These are phyloP conservation scores for Microctenopoma steveboyesi DNA, from an alignment of 2,797 vertebrate genomes.

Conservation along the genomic window DNA sequence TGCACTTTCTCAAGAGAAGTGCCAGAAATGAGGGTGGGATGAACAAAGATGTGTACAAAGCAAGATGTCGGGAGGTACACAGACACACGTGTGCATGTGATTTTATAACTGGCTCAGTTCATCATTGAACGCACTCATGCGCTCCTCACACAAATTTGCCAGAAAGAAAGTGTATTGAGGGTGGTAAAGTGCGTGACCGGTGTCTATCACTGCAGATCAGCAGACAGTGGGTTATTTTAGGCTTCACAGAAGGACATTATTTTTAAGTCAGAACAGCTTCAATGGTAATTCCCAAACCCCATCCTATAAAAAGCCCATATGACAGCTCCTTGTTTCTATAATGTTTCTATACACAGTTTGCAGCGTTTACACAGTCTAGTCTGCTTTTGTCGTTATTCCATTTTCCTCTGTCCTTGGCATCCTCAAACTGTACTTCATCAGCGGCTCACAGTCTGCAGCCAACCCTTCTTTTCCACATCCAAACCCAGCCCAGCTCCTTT, in stretches of 20 bases:
- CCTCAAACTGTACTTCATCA: constrained; percentile 60
- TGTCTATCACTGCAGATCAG: constrained; percentile 4
- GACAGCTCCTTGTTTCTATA: constrained; percentile 25
- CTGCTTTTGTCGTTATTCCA: constrained; percentile 81
- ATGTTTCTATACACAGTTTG: constrained; percentile 45
- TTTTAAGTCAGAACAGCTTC: constrained; percentile 64
- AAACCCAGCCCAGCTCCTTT: constrained; percentile 63
- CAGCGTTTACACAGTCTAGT: constrained; percentile 56
- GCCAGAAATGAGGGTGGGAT: constrained; percentile 78
- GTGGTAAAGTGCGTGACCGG: constrained; percentile 2
- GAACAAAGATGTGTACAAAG: constrained; percentile 78
- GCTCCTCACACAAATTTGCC: constrained; percentile 16
- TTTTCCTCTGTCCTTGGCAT: constrained; percentile 74
- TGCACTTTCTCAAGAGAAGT: constrained; percentile 83
- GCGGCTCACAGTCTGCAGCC: constrained; percentile 63
- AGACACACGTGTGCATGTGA: constrained; percentile 28
- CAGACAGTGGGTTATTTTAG: constrained; percentile 52
- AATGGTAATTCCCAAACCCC: constrained; percentile 48
- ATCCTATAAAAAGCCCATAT: constrained; percentile 58
- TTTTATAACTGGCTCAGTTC: constrained; percentile 44
- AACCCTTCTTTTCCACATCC: constrained; percentile 68
- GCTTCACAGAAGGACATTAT: constrained; percentile 45
- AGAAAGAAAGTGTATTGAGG: not conserved
- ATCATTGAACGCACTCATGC: constrained; percentile 36
- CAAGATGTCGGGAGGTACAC: constrained; percentile 70